A percentile compares a stretch with the other conserved stretches of the same genome.
Evolutionary conservation across 2,888 invertebrate genomes (phyloP).

Genomic region (Lissocephala sabroskyi): DNA sequence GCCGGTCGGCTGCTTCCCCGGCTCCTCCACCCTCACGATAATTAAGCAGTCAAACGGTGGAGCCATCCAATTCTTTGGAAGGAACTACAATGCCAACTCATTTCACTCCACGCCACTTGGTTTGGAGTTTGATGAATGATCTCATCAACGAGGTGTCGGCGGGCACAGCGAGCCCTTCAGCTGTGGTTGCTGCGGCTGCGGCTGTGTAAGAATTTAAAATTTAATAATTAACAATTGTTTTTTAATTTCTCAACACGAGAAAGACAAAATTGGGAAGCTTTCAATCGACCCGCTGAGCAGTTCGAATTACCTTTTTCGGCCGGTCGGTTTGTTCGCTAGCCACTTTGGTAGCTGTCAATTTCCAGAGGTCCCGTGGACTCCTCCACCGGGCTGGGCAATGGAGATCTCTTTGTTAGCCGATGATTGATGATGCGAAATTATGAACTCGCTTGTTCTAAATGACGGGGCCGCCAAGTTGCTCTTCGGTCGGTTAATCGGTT

Average conservation of each 20-base stretch:
- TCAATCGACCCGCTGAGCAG: constrained; percentile 9
- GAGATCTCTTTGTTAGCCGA: constrained; percentile 39
- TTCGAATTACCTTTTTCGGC: constrained; percentile 54
- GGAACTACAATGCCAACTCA: constrained; percentile 68
- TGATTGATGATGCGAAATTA: constrained; percentile 69
- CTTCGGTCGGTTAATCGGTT: constrained; percentile 62
- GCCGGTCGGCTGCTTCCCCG: constrained; percentile 10
- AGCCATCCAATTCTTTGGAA: constrained; percentile 67
- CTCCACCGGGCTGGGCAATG: constrained; percentile 12
- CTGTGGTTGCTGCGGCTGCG: constrained; percentile 4
- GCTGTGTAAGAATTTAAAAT: constrained; percentile 49
- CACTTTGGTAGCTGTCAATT: constrained; percentile 48
- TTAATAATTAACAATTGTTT: constrained; percentile 63
- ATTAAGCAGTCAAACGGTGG: constrained; percentile 48
- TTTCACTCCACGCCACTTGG: no score
- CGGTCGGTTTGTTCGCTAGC: no score
- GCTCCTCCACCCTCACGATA: constrained; percentile 29
- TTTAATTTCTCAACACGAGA: constrained; percentile 50
- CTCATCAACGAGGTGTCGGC: constrained; percentile 69
- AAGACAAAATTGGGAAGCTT: constrained; percentile 24
- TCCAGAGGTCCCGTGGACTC: constrained; percentile 1
- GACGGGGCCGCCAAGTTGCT: constrained; percentile 19
- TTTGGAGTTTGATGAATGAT: constrained; percentile 67
- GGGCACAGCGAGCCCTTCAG: constrained; percentile 11
- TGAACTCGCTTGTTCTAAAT: constrained; percentile 64